phyloP scores from a whole-genome alignment of 1,140 invertebrate genomes.

The Thaumatotibia leucotreta region DNA sequence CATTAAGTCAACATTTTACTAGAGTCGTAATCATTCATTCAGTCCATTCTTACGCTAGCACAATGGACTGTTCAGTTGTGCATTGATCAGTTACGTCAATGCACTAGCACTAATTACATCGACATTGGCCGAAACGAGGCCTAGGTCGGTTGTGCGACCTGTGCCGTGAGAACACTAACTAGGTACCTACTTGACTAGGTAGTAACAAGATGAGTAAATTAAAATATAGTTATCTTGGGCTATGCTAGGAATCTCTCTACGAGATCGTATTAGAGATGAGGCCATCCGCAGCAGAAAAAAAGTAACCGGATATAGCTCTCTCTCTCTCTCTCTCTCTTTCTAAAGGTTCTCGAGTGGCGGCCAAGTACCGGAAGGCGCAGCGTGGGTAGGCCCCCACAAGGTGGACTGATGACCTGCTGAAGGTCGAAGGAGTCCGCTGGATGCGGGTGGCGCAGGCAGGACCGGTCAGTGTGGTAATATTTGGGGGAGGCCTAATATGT shows the following conservation, averaged over 20 bases:
- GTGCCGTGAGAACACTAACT: neutral
- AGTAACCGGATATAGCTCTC: too few species aligned
- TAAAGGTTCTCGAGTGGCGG: neutral
- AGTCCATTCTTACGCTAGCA: neutral
- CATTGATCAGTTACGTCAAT: constrained; percentile 9
- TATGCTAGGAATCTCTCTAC: too few species aligned
- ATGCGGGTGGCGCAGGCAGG: too few species aligned
- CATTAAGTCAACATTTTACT: neutral
- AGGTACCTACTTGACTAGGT: neutral
- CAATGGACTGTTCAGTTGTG: neutral
- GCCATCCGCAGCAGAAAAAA: too few species aligned
- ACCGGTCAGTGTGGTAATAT: too few species aligned
- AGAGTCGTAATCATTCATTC: neutral
- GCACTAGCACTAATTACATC: constrained; percentile 1
- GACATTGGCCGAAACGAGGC: neutral
- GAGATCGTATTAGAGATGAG: too few species aligned
- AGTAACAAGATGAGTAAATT: neutral
- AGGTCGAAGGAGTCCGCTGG: too few species aligned
- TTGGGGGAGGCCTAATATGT: too few species aligned
- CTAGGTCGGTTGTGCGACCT: neutral
- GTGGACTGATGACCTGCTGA: too few species aligned
- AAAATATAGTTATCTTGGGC: too few species aligned
- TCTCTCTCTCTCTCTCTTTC: neutral
- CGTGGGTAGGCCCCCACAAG: too few species aligned
- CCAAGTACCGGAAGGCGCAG: too few species aligned